These are phyloP conservation scores for Seriola rivoliana DNA, from an alignment of 2,113 vertebrate genomes.

Conservation along the genomic window DNA sequence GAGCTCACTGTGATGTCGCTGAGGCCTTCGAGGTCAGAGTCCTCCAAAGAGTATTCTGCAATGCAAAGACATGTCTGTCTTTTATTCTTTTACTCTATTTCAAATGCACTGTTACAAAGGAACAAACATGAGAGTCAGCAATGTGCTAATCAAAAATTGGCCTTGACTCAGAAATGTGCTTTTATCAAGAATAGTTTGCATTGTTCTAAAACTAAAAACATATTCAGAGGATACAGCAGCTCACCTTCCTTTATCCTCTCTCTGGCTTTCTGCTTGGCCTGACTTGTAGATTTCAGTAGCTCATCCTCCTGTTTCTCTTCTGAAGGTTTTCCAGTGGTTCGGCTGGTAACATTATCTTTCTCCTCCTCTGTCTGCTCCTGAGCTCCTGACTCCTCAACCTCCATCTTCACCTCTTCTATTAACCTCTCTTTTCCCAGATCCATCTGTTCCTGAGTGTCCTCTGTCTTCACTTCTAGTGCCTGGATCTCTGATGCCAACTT, in stretches of 20 bases:
- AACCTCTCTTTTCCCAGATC: slow-evolving; percentile 60
- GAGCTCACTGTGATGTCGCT: slow-evolving; percentile 99
- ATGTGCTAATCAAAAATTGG: too few relatives aligned
- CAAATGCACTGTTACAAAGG: not conserved
- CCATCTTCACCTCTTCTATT: slow-evolving; percentile 67
- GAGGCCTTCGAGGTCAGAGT: slow-evolving; percentile 94
- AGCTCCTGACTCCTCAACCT: slow-evolving; percentile 60
- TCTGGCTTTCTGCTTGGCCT: slow-evolving; percentile 85
- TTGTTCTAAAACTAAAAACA: not conserved
- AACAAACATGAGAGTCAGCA: not conserved
- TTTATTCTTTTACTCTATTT: not conserved
- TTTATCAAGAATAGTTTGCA: not conserved
- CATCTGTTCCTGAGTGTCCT: slow-evolving; percentile 58
- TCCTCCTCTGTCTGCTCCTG: slow-evolving; percentile 65
- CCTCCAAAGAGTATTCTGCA: slow-evolving; percentile 89
- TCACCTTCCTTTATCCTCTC: slow-evolving; percentile 94
- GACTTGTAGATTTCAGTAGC: slow-evolving; percentile 80
- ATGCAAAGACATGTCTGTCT: slow-evolving; percentile 21
- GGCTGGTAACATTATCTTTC: slow-evolving; percentile 83
- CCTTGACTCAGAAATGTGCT: not conserved
- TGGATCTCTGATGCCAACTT: slow-evolving; percentile 53
- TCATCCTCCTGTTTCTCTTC: slow-evolving; percentile 85
- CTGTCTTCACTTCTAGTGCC: slow-evolving; percentile 55
- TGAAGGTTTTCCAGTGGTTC: slow-evolving; percentile 75
- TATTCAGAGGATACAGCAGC: not conserved